These are phyloP conservation scores for Drosophila nigromelanica DNA, from an alignment of 1,140 invertebrate genomes.

Conservation along the genomic window DNA sequence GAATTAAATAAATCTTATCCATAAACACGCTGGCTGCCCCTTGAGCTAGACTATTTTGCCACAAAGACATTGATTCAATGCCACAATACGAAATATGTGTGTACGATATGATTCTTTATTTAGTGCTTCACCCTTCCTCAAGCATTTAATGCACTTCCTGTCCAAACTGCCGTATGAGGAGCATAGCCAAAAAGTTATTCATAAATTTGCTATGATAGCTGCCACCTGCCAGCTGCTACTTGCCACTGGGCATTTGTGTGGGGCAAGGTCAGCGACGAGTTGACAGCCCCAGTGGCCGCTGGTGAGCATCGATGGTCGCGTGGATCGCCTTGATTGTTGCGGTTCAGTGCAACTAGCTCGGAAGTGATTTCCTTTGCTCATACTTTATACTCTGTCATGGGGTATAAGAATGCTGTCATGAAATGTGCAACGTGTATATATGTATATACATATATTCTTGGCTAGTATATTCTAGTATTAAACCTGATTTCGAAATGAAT, in stretches of 20 bases:
- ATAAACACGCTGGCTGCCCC: too few species aligned
- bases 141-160: slow-evolving; percentile 33
- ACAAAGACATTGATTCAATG: slow-evolving; percentile 18
- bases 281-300: slow-evolving; percentile 26
- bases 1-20: too few species aligned
- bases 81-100: neutral
- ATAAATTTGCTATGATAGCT: slow-evolving; percentile 7
- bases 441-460: too few species aligned
- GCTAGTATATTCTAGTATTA: too few species aligned
- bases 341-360: slow-evolving; percentile 66
- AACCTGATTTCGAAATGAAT: too few species aligned
- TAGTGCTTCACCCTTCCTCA: slow-evolving; percentile 6
- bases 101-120: neutral
- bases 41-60: neutral
- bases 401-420: neutral
- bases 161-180: slow-evolving; percentile 4
- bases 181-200: neutral
- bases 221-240: neutral
- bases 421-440: neutral
- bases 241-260: slow-evolving; percentile 13
- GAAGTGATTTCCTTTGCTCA: slow-evolving; percentile 29
- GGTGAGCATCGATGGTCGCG: slow-evolving; percentile 30
- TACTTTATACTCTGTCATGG: neutral
- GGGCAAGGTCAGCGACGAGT: slow-evolving; percentile 45
- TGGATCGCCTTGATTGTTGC: slow-evolving; percentile 64